Evolutionary conservation across 2,888 invertebrate genomes (phyloP).

Genomic region (Mimumesa dahlbomi): DNA sequence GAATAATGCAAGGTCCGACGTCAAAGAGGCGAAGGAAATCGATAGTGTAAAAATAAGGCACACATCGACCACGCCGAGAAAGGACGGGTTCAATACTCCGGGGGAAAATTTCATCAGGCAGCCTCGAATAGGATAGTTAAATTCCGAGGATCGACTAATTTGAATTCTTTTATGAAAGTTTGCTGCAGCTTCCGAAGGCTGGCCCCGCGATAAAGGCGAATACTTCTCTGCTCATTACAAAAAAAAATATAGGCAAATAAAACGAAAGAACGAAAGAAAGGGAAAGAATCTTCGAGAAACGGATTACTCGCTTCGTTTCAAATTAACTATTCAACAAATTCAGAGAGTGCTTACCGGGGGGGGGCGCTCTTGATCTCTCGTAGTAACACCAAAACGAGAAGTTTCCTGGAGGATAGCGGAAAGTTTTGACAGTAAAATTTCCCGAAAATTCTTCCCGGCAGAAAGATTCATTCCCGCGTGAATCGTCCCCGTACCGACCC

Average conservation of each 20-base stretch:
- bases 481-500: too few relatives aligned
- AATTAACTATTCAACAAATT: conserved; percentile 47
- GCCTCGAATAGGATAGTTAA: conserved; percentile 58
- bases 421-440: too few relatives aligned
- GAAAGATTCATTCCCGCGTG: too few relatives aligned
- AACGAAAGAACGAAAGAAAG: too few relatives aligned
- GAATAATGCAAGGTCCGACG: conserved; percentile 63
- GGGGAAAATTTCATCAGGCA: conserved; percentile 62
- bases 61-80: conserved; percentile 49
- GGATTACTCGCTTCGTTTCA: conserved; percentile 44
- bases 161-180: conserved; percentile 66
- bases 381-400: too few relatives aligned
- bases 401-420: too few relatives aligned
- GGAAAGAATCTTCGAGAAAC: conserved; percentile 23
- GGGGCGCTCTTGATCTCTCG: conserved; percentile 1
- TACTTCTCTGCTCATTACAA: conserved; percentile 29
- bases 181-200: conserved; percentile 32
- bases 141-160: conserved; percentile 64
- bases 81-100: conserved; percentile 56
- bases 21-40: conserved; percentile 63
- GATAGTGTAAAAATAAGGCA: conserved; percentile 68
- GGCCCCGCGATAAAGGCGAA: conserved; percentile 44
- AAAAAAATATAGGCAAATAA: conserved; percentile 1
- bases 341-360: conserved; percentile 15
- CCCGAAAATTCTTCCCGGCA: too few relatives aligned